Conservation (phyloP, 2,797 vertebrate genomes). For the Scolopax bukidnonensis region DNA sequence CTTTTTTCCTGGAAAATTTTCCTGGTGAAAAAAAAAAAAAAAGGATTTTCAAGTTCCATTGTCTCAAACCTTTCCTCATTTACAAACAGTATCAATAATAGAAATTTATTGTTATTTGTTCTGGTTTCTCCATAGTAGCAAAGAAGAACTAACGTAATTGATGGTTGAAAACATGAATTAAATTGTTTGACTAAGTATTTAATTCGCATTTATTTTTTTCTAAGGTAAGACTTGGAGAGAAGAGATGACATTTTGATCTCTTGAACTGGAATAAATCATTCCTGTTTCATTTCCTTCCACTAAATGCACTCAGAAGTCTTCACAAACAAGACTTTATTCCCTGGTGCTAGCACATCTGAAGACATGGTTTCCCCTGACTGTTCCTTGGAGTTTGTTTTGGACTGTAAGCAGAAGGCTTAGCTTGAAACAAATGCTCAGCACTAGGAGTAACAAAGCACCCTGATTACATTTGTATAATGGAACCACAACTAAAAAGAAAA, state of each 20-base stretch:
- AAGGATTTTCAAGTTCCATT: not conserved
- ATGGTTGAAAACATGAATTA: not conserved
- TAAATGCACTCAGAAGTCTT: not conserved
- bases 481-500: not conserved
- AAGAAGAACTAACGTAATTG: not conserved
- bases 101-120: not conserved
- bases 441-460: not conserved
- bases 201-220: not conserved
- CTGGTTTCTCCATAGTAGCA: not conserved
- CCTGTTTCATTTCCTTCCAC: not conserved
- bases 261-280: not conserved
- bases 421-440: slow-evolving; percentile 17
- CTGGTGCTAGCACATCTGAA: not conserved
- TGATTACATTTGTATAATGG: not conserved
- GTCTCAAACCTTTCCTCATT: not conserved
- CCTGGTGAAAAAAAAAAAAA: not conserved
- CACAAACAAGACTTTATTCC: not conserved
- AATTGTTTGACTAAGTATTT: not conserved
- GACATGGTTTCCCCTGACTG: not conserved
- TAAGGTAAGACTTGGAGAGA: not conserved
- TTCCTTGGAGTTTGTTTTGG: slow-evolving; percentile 10
- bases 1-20: not conserved
- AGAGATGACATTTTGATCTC: not conserved
- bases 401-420: not conserved
- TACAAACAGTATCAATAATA: not conserved